These are phyloP conservation scores for Poeciliopsis gracilis DNA, from an alignment of 2,797 vertebrate species.

Conservation along the genomic window DNA sequence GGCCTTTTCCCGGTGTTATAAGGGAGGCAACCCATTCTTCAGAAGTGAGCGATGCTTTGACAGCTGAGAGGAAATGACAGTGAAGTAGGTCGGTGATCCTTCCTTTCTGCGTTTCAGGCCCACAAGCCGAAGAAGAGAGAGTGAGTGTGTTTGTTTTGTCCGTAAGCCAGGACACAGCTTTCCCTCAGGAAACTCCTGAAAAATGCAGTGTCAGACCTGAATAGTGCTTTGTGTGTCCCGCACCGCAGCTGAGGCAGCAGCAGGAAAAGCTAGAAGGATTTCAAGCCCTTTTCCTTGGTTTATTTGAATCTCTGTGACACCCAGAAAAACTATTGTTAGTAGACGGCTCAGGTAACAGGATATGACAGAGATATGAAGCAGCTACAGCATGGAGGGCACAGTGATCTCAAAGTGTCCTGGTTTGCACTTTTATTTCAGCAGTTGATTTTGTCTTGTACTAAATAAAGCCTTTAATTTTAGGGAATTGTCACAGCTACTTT, in stretches of 20 bases:
- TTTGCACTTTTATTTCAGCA: neutral
- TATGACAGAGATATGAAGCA: constrained; percentile 21
- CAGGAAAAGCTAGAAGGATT: constrained; percentile 52
- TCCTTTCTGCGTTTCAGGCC: constrained; percentile 54
- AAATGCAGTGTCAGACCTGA: constrained; percentile 65
- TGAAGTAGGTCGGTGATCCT: constrained; percentile 56
- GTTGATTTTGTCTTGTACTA: neutral
- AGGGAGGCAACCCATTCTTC: constrained; percentile 41
- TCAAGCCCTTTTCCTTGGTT: constrained; percentile 48
- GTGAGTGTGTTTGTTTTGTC: constrained; percentile 66
- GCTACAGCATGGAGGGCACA: constrained; percentile 14
- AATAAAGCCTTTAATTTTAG: neutral
- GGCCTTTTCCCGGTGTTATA: constrained; percentile 15
- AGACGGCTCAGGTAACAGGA: constrained; percentile 34
- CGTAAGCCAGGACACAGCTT: constrained; percentile 52
- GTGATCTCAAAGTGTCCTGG: neutral
- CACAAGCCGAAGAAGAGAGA: constrained; percentile 31
- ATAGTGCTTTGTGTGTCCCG: constrained; percentile 43
- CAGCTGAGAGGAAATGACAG: constrained; percentile 68
- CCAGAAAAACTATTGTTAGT: constrained; percentile 46
- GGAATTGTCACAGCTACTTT: neutral
- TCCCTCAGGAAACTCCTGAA: constrained; percentile 70
- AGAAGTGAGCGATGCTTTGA: constrained; percentile 42
- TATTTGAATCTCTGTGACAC: constrained; percentile 49
- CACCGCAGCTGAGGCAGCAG: constrained; percentile 50